Evolutionary conservation across 2,797 vertebrate species (phyloP).

Genomic region (Phrynocephalus forsythii): DNA sequence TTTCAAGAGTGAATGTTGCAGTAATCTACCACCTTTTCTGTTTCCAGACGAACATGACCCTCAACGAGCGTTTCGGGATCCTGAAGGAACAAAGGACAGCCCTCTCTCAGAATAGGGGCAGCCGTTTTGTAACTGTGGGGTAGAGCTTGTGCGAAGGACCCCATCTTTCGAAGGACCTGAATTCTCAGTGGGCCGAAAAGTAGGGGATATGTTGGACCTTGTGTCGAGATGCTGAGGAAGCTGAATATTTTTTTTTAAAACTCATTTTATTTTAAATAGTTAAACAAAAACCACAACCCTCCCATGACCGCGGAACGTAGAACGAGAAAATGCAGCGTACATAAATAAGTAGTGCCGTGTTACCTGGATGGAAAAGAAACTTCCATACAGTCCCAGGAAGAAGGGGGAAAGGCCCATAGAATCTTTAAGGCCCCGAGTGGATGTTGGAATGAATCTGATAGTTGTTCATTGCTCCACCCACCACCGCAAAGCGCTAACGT

Average conservation of each 20-base stretch:
- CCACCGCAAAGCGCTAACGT: background rate
- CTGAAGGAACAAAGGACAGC: constrained; percentile 89
- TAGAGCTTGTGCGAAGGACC: constrained; percentile 71
- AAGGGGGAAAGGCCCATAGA: constrained; percentile 20
- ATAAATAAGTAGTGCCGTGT: constrained; percentile 55
- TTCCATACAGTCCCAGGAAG: constrained; percentile 61
- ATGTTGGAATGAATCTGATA: background rate
- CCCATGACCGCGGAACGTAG: constrained; percentile 56
- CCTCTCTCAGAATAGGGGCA: constrained; percentile 86
- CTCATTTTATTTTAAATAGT: constrained; percentile 72
- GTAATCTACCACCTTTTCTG: constrained; percentile 7
- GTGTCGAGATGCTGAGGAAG: constrained; percentile 71
- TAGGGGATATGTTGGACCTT: constrained; percentile 70
- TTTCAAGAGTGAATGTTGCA: constrained; percentile 14
- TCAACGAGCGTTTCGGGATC: constrained; percentile 96
- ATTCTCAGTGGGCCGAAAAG: constrained; percentile 63
- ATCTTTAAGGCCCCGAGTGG: constrained; percentile 31
- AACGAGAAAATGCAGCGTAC: constrained; percentile 50
- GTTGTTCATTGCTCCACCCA: background rate
- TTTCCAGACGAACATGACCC: constrained; percentile 90
- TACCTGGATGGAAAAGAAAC: constrained; percentile 57
- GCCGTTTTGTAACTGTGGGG: constrained; percentile 93
- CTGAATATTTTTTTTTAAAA: constrained; percentile 45
- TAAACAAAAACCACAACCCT: constrained; percentile 45
- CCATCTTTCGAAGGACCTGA: constrained; percentile 58